Base-by-base conservation (phyloP, 2,797 vertebrate species). In the Rachycentron canadum region DNA sequence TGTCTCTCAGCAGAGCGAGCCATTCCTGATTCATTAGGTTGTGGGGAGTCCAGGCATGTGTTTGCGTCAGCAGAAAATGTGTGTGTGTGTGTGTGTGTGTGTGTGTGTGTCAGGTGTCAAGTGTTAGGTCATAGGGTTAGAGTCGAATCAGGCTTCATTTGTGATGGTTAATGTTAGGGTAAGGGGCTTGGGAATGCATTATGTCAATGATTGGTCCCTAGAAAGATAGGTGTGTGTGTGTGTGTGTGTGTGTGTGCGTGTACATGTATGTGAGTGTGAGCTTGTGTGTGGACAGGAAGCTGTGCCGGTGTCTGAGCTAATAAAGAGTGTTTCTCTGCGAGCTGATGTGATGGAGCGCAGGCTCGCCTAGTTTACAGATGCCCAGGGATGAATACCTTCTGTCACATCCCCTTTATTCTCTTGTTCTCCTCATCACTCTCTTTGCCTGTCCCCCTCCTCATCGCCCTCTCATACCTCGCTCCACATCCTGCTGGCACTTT, bases 361-460 rank as follows among this genome's bases (percentile, higher is more conserved):
- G 76, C 78, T 76, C 45, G 53, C 41, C 78, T 76, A 28, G 71
- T 85, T 85, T 84, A 79, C 82, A 71, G 71, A 79, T 73, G 76
- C 68, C 69, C 23, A 25, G 66, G 76, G 83, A 86, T 78, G 78
- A 84, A 86, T 75, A 79, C 64, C 79, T 73, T 73, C 83, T 88
- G 83, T 85, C 87, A 81, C 78, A 69, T 58, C 21, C 36, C 17
- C 53, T 86, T 86, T 59, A 72, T 76, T 78, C 64, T 66, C 64
- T 65, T 43, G 69, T 86, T 72, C 58, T 81, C 67, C 63, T 76
- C 57, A 25, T 83, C 81, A 63, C 28, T 65, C 55, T 8, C 26
- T 49, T 61, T 76, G 69, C 41, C 55, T 38, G 49, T 43, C 61
- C 11, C 73, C 67, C 49, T 73, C 61, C 53, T 60, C 69, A 52